These are phyloP conservation scores for Trypoxylus dichotomus DNA, from an alignment of 1,140 invertebrate genomes.

Conservation along the genomic window DNA sequence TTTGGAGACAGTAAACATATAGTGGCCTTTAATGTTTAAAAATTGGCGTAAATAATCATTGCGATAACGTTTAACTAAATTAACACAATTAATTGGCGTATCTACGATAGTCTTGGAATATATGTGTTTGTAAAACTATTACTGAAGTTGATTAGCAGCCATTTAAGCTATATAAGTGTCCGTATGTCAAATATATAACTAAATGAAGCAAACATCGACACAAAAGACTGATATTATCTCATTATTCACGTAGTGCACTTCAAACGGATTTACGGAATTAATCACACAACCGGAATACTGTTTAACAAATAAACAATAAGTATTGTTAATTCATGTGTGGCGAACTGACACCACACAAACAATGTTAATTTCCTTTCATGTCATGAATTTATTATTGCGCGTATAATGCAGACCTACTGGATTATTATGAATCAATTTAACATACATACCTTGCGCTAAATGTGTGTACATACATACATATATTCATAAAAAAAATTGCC, in stretches of 20 bases:
- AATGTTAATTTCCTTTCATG: too few relatives aligned
- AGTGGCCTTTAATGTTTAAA: too few relatives aligned
- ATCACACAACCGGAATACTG: neutral
- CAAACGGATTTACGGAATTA: neutral
- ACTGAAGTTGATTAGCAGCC: neutral
- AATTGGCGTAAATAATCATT: too few relatives aligned
- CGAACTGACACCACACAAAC: too few relatives aligned
- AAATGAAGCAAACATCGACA: neutral
- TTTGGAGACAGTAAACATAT: too few relatives aligned
- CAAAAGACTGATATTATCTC: neutral
- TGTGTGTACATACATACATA: too few relatives aligned
- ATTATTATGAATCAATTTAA: too few relatives aligned
- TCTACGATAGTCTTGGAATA: neutral
- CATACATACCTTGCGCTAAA: too few relatives aligned
- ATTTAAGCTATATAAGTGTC: neutral
- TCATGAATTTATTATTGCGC: too few relatives aligned
- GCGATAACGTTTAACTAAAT: too few relatives aligned
- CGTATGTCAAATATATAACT: neutral
- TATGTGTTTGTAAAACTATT: neutral
- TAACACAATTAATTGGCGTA: conserved; percentile 1
- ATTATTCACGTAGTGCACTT: neutral
- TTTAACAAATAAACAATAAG: neutral
- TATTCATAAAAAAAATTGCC: too few relatives aligned
- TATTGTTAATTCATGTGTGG: conserved; percentile 14
- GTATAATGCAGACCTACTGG: too few relatives aligned